Conservation (phyloP, 2,888 invertebrate species). For the Drosophila picticornis region DNA sequence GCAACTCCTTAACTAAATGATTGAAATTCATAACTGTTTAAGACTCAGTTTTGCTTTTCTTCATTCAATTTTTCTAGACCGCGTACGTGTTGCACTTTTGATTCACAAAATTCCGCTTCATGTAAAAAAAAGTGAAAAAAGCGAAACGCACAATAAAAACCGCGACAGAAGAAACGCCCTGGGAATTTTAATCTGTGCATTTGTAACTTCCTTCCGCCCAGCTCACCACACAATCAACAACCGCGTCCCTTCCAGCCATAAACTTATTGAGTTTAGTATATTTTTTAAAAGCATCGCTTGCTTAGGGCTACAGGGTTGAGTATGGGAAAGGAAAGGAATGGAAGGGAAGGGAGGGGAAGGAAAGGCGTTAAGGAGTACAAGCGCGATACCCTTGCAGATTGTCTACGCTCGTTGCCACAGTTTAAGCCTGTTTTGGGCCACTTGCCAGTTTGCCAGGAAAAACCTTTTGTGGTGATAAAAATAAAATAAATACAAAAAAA, state of each 20-base stretch:
- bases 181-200: constrained; percentile 70
- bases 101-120: constrained; percentile 41
- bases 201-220: constrained; percentile 69
- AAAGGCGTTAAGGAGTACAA: constrained; percentile 8
- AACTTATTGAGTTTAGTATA: constrained; percentile 69
- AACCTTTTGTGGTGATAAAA: constrained; percentile 58
- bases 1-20: neutral
- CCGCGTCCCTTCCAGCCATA: constrained; percentile 41
- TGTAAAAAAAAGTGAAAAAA: constrained; percentile 1
- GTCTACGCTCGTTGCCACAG: constrained; percentile 37
- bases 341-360: neutral
- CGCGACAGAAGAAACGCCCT: constrained; percentile 55
- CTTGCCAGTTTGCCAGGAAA: constrained; percentile 39
- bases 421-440: constrained; percentile 25
- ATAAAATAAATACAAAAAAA: constrained; percentile 31
- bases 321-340: constrained; percentile 3
- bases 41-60: constrained; percentile 11
- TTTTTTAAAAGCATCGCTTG: constrained; percentile 61
- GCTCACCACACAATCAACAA: constrained; percentile 48
- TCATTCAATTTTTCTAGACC: constrained; percentile 20
- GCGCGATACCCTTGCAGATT: constrained; percentile 46
- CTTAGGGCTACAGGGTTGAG: constrained; percentile 28
- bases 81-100: constrained; percentile 63
- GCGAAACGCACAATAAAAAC: constrained; percentile 46
- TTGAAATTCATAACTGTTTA: constrained; percentile 12